Evolutionary conservation across 2,888 invertebrate genomes (phyloP).

Genomic region (Octonoba sinensis): DNA sequence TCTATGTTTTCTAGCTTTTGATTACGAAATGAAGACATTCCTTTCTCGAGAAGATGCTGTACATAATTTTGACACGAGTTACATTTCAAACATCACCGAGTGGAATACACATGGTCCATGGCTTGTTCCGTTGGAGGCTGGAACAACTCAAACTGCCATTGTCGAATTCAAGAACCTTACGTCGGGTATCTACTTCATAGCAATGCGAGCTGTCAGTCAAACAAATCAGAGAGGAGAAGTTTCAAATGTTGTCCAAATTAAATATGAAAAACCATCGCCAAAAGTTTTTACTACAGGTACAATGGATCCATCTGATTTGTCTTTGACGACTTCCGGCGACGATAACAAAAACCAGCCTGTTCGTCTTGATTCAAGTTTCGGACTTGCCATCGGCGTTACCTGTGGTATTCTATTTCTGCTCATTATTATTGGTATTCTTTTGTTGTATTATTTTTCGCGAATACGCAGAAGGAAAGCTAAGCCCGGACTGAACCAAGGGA

Average conservation of each 20-base stretch:
- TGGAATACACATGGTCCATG: conserved; percentile 40
- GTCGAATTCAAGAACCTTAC: conserved; percentile 38
- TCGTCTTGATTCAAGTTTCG: not conserved
- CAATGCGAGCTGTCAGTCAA: conserved; percentile 17
- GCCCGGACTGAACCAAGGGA: not conserved
- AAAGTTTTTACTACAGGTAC: not conserved
- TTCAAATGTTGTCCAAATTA: conserved; percentile 42
- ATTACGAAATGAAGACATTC: conserved; percentile 49
- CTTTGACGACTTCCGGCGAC: no score
- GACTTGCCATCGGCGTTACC: conserved; percentile 22
- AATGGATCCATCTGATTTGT: no score
- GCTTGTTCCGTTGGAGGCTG: conserved; percentile 17
- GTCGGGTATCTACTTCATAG: conserved; percentile 33
- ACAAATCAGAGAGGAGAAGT: conserved; percentile 11
- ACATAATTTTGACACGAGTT: conserved; percentile 14
- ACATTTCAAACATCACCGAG: conserved; percentile 11
- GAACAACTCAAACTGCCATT: conserved; percentile 25
- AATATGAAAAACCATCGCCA: not conserved
- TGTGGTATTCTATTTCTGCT: conserved; percentile 27
- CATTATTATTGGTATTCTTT: conserved; percentile 24
- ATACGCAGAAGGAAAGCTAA: conserved; percentile 8
- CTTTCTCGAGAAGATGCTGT: conserved; percentile 17
- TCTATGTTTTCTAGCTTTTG: conserved; percentile 19
- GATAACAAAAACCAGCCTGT: no score
- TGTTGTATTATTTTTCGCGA: conserved; percentile 15